Conservation (phyloP, 2,797 vertebrate species). For the Echiichthys vipera region DNA sequence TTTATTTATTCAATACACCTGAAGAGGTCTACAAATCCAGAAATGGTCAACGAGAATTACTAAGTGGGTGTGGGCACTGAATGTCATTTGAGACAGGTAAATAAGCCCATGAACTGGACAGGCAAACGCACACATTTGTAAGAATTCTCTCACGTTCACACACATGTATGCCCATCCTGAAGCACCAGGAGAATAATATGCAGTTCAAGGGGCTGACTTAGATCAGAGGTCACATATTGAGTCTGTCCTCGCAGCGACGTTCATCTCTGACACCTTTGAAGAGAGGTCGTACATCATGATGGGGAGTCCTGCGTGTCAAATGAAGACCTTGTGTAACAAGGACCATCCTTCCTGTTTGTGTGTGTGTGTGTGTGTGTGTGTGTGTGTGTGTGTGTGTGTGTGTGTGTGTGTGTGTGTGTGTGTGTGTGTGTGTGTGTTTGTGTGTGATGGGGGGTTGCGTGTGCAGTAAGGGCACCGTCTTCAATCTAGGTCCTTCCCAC, state of each 20-base stretch:
- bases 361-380: slow-evolving; percentile 36
- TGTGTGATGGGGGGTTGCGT: too few relatives aligned
- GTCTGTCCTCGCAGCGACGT: slow-evolving; percentile 70
- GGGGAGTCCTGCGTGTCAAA: slow-evolving; percentile 80
- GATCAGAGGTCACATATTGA: slow-evolving; percentile 83
- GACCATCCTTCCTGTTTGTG: slow-evolving; percentile 62
- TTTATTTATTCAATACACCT: background rate
- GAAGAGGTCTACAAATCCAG: background rate
- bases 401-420: slow-evolving; percentile 11
- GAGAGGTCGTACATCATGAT: slow-evolving; percentile 70
- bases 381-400: slow-evolving; percentile 21
- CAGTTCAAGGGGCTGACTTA: slow-evolving; percentile 57
- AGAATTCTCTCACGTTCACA: slow-evolving; percentile 40
- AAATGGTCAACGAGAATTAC: background rate
- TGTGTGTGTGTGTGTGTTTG: background rate
- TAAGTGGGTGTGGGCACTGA: background rate
- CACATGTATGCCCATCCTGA: slow-evolving; percentile 26
- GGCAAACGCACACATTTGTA: slow-evolving; percentile 21
- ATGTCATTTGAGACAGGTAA: slow-evolving; percentile 7
- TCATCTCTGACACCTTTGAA: slow-evolving; percentile 82
- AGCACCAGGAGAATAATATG: slow-evolving; percentile 48
- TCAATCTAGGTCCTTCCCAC: slow-evolving; percentile 14
- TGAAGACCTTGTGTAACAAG: slow-evolving; percentile 71
- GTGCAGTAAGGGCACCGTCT: background rate
- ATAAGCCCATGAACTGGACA: slow-evolving; percentile 25